Evolutionary conservation across 92 coral and sea anemone species (phyloP).

Genomic region (Heliopora coerulea): DNA sequence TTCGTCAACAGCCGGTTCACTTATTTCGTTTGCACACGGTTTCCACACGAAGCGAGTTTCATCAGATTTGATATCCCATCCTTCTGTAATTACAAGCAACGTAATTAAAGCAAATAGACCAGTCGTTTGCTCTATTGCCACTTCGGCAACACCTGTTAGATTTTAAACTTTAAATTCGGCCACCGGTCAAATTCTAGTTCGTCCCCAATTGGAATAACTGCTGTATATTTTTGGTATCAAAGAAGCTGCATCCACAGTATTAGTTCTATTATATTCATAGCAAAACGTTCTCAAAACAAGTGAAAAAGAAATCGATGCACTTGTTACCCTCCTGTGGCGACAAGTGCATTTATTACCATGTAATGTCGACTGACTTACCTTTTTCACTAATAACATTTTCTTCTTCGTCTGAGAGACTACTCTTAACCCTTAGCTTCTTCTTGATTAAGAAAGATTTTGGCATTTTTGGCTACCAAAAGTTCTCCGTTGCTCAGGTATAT

Average conservation of each 20-base stretch:
- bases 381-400: constrained; percentile 40
- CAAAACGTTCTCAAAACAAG: constrained; percentile 16
- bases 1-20: neutral
- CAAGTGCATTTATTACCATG: constrained; percentile 63
- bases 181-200: neutral
- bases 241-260: constrained; percentile 1
- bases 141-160: constrained; percentile 45
- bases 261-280: neutral
- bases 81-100: constrained; percentile 10
- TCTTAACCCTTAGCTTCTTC: constrained; percentile 57
- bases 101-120: constrained; percentile 29
- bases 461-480: constrained; percentile 43
- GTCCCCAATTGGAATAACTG: neutral
- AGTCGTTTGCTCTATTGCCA: constrained; percentile 35
- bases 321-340: constrained; percentile 61
- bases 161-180: constrained; percentile 15
- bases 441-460: constrained; percentile 84
- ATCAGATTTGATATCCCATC: constrained; percentile 5
- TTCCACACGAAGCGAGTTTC: constrained; percentile 24
- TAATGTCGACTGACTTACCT: constrained; percentile 2
- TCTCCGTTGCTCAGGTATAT: constrained; percentile 7
- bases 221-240: neutral
- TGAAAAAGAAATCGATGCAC: constrained; percentile 53
- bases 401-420: constrained; percentile 30
- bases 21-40: constrained; percentile 1